A percentile compares a stretch with the other conserved stretches of the same genome.
Evolutionary conservation across 2,113 vertebrate genomes (phyloP).

Genomic region (Catagonus wagneri): DNA sequence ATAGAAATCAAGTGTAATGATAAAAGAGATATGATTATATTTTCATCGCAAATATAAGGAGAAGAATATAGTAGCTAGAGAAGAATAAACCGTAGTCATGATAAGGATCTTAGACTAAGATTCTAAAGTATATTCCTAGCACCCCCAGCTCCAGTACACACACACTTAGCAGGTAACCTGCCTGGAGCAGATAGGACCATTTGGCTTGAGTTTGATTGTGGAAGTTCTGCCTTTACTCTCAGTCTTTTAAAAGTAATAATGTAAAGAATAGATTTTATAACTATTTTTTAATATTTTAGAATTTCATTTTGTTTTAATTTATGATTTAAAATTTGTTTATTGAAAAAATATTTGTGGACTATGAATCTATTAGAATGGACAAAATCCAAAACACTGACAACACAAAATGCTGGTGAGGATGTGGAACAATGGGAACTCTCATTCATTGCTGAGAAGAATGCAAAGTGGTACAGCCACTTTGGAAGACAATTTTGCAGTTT

Average conservation of each 20-base stretch:
- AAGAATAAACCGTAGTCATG: neutral
- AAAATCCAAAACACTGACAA: neutral
- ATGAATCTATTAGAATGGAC: neutral
- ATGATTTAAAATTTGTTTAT: neutral
- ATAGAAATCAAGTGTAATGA: neutral
- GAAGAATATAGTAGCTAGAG: neutral
- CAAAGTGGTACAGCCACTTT: neutral
- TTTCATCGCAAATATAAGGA: neutral
- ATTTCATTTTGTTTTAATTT: constrained; percentile 4
- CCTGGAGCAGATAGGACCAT: neutral
- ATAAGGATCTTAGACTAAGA: neutral
- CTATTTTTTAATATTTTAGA: neutral
- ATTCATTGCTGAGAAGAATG: neutral
- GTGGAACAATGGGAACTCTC: neutral
- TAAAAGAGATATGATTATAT: neutral
- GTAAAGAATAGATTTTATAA: neutral
- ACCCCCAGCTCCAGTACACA: rapidly evolving
- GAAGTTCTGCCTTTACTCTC: neutral
- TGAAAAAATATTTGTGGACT: neutral
- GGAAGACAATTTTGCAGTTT: neutral
- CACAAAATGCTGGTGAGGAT: neutral
- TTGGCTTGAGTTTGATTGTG: neutral
- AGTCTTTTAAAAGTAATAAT: neutral
- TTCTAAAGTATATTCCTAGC: neutral
- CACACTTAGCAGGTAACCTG: no score